Evolutionary conservation across 2,888 invertebrate species (phyloP).

Genomic region (Cybosia mesomella): DNA sequence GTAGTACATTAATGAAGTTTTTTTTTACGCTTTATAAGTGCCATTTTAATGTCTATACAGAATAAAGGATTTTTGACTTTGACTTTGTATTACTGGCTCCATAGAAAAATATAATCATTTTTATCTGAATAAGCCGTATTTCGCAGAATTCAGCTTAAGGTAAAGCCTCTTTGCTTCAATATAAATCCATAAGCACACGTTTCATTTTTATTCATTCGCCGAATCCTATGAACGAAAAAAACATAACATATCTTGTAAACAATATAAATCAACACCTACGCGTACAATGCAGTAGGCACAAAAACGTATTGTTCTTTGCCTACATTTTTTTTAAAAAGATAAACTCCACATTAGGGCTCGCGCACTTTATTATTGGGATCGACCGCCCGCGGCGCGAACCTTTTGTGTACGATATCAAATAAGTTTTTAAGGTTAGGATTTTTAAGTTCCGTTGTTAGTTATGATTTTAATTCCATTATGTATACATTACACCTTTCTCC

Average conservation of each 20-base stretch:
- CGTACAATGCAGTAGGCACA: constrained; percentile 42
- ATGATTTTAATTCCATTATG: background rate
- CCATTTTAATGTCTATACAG: too few relatives aligned
- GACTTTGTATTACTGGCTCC: too few relatives aligned
- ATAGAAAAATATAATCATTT: background rate
- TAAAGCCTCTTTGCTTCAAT: background rate
- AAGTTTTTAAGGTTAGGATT: constrained; percentile 13
- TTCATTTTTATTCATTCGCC: constrained; percentile 10
- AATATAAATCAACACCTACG: constrained; percentile 66
- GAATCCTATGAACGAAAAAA: constrained; percentile 8
- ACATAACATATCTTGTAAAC: constrained; percentile 23
- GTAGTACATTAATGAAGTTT: too few relatives aligned
- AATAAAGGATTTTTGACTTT: too few relatives aligned
- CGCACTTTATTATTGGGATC: constrained; percentile 48
- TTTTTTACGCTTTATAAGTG: too few relatives aligned
- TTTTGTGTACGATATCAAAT: constrained; percentile 29
- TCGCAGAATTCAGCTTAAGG: background rate
- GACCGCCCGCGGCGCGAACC: constrained; percentile 41
- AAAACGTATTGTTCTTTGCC: constrained; percentile 55
- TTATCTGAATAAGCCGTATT: background rate
- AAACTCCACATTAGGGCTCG: constrained; percentile 55
- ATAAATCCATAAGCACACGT: background rate
- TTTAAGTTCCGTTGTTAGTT: constrained; percentile 11
- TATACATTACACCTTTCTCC: too few relatives aligned
- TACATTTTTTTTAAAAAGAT: constrained; percentile 51